These are phyloP conservation scores for Strigamia transsilvanica DNA, from an alignment of 2,888 invertebrate genomes.

Conservation along the genomic window DNA sequence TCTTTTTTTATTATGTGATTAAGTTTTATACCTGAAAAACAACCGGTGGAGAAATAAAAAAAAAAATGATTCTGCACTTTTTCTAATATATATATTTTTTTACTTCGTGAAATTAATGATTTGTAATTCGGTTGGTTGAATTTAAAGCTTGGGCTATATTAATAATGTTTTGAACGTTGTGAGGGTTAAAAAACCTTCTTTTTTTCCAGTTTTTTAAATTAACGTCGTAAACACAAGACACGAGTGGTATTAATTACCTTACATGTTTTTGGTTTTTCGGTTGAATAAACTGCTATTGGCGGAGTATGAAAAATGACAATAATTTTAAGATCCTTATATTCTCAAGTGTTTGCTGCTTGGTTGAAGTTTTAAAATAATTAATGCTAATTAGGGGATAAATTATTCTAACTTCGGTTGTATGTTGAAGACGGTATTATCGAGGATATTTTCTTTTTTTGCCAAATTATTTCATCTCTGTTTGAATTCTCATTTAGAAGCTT, in stretches of 20 bases:
- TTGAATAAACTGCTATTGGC: conserved; percentile 2
- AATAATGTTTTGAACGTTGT: conserved; percentile 11
- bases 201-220: neutral
- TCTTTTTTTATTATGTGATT: conserved; percentile 15
- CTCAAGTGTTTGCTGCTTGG: neutral
- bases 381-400: neutral
- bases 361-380: neutral
- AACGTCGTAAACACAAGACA: conserved; percentile 23
- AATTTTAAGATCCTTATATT: conserved; percentile 4
- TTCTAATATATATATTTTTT: neutral
- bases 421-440: neutral
- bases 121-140: neutral
- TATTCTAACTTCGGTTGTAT: neutral
- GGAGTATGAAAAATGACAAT: neutral
- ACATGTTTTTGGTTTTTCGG: neutral
- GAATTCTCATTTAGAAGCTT: neutral
- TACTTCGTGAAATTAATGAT: conserved; percentile 16
- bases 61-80: neutral
- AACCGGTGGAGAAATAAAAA: neutral
- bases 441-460: too few species aligned
- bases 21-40: conserved; percentile 32
- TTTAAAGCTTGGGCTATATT: neutral
- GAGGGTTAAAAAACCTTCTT: neutral
- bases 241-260: conserved; percentile 29
- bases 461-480: too few species aligned